Evolutionary conservation across 2,797 vertebrate species (phyloP), one percentile per base, ranked within the genome.

Genomic region (Iguana delicatissima): DNA sequence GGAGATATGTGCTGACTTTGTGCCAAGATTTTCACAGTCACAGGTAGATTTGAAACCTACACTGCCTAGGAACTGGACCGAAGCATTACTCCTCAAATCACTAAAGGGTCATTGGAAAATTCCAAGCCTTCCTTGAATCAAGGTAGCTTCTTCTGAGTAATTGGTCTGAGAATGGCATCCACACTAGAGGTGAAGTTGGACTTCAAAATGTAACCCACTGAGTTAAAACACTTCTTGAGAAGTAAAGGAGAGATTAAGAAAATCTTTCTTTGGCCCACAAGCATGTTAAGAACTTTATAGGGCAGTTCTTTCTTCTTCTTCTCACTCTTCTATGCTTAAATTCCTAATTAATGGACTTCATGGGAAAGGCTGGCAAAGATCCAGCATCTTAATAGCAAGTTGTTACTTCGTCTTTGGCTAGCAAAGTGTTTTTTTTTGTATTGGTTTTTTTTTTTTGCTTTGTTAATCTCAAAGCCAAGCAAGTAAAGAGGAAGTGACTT

Each of bases 261-360:
- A 86, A 73, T 85, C 29, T 62, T 42, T 52, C 42, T 42, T 42
- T 42, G 7, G 64, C 18, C 46, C 50, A 89, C 22, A 83, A 64
- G 6, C 83, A 86, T 22, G 59, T 6, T 24, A 57, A 84, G 18
- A 79, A 10, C 50, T 26, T 67, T 79, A 57, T 50, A 59, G 4
- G 50, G 69, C 81, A 77, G 38, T 26, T 32, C 42, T 64, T 35
- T 20, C 8, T n/a, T 22, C 59, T 38, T 59, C 29, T 81, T 67
- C 35, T 14, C 67, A 20, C 52, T 22, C 72, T 76, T 14, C 38
- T 72, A 1, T 52, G n/a, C n/a, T 10, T 87, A 46, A 85, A 89
- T 72, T 90, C 91, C 62, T 90, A 24, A 62, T 81, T 91, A 79
- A 26, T 89, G 2, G 2, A 84, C 50, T 74, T 46, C n/a, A 22